These are phyloP conservation scores for Coboldia fuscipes DNA, from an alignment of 1,140 invertebrate species.

Conservation along the genomic window DNA sequence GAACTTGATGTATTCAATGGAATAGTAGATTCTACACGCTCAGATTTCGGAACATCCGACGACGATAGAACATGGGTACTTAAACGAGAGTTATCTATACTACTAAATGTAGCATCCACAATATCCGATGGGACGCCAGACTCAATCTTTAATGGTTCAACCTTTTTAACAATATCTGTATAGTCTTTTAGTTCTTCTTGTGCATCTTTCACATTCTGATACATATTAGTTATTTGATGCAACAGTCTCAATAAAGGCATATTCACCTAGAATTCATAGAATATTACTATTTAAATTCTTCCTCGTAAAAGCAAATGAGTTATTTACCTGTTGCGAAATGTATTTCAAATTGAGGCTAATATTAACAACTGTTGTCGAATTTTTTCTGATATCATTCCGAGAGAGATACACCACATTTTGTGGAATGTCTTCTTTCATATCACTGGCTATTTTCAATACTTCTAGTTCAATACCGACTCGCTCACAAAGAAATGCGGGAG, in stretches of 20 bases:
- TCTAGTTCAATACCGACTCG: constrained; percentile 74
- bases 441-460: constrained; percentile 72
- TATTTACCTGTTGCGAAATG: constrained; percentile 60
- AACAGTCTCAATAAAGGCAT: constrained; percentile 83
- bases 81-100: constrained; percentile 15
- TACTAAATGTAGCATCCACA: constrained; percentile 27
- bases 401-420: constrained; percentile 71
- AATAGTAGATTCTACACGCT: too few relatives aligned
- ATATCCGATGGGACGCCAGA: constrained; percentile 30
- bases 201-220: constrained; percentile 90
- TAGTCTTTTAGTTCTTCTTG: constrained; percentile 69
- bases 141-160: constrained; percentile 15
- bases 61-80: constrained; percentile 3
- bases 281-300: constrained; percentile 2
- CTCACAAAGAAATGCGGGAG: constrained; percentile 80
- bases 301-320: neutral
- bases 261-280: constrained; percentile 46
- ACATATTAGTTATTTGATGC: constrained; percentile 94
- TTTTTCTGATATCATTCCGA: constrained; percentile 66
- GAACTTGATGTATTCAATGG: too few relatives aligned
- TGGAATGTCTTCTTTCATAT: constrained; percentile 64
- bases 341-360: constrained; percentile 69
- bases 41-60: too few relatives aligned
- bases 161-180: constrained; percentile 25
- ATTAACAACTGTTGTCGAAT: constrained; percentile 71